Evolutionary conservation across 2,113 vertebrate species (phyloP), one percentile per base, ranked within the genome.

Genomic region (Heliornis fulica): DNA sequence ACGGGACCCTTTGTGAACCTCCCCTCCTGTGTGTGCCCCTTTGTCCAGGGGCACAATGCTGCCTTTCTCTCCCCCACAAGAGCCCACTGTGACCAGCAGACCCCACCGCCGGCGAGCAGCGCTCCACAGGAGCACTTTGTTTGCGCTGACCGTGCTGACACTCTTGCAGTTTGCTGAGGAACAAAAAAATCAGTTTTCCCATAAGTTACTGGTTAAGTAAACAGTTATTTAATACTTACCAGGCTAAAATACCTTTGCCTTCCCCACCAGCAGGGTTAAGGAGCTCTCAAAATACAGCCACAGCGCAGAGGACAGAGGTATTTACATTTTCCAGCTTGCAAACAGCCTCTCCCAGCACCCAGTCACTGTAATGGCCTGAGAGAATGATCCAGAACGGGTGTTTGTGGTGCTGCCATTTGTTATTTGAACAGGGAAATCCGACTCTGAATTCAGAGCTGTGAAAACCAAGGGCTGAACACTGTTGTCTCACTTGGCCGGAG

Each of bases 41-140:
- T 87, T 94, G 94, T 80, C 65, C 65, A 15, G 76, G 3, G 2
- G 54, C 87, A 96, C 95, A 97, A 91, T 82, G 36, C 96, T 29
- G 60, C 32, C 93, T 96, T 97, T 97, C 92, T 96, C 89, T 80
- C 29, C 77, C 86, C 81, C 54, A 97, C 95, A 97, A 94, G 56
- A 76, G 93, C 94, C 57, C 81, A 83, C 61, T 96, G 94, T 94
- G 89, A 71, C 34, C 86, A 21, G 17, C 64, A 60, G 53, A 80
- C 74, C 83, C 95, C 89, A 89, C 87, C 76, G 26, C 72, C 57
- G 34, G 82, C 87, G 54, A 69, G 78, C 63, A 48, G 69, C 32
- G 1, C 78, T 87, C 66, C 38, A 85, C 81, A 93, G 93, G 75
- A 65, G 41, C 56, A n/a, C 86, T 77, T 68, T 81, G 79, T 96